phyloP scores from a whole-genome alignment of 1,140 invertebrate genomes.

The Neotoxoptera formosana region DNA sequence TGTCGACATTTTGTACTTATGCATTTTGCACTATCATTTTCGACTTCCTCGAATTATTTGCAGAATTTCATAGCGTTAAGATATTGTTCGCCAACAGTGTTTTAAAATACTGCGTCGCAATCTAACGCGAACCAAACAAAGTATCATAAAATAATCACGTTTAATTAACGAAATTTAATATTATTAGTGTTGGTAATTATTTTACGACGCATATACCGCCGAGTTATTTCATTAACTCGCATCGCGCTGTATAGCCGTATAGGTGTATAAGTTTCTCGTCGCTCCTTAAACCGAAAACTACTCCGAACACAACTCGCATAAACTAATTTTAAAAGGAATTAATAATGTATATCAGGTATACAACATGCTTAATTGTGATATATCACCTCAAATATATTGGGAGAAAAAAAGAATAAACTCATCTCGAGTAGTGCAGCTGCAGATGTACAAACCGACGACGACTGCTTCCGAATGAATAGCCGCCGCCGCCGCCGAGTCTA shows the following conservation, averaged over 20 bases:
- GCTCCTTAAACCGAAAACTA: background rate
- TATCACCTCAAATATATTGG: background rate
- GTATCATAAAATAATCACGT: background rate
- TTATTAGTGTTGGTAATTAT: background rate
- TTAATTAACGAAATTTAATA: background rate
- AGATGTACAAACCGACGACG: background rate
- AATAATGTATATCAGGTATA: background rate
- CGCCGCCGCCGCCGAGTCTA: background rate
- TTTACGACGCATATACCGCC: background rate
- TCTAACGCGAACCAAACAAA: background rate
- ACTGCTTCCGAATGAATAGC: too few relatives aligned
- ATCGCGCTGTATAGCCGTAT: background rate
- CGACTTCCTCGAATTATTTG: too few relatives aligned
- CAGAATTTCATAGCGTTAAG: background rate
- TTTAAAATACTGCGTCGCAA: background rate
- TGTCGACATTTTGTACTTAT: background rate
- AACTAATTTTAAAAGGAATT: background rate
- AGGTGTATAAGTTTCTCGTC: background rate
- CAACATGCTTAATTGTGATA: background rate
- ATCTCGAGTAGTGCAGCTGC: background rate
- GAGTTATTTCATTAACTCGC: background rate
- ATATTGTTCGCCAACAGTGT: background rate
- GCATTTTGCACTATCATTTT: background rate
- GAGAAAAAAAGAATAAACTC: background rate
- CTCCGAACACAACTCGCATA: background rate